Base-by-base conservation (phyloP, 2,888 invertebrate genomes). In the Lochmaea capreae region DNA sequence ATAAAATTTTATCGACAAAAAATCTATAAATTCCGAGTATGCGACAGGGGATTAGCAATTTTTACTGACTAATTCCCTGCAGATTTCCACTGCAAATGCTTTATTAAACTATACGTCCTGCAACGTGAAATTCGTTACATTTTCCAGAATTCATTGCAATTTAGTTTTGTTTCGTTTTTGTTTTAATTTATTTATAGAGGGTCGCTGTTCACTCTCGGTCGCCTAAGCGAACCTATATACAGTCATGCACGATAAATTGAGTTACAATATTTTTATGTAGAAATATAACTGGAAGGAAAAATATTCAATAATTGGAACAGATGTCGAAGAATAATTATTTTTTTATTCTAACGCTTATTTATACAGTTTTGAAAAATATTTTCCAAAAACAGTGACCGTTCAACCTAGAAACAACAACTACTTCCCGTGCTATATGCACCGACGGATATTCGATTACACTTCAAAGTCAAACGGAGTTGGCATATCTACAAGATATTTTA, bases 1-100 rank as follows among this genome's bases (percentile, higher is more conserved):
- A 65, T 71, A 16, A 14, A 65, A 57, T 71, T 71, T 71, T 71
- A 71, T 65, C 71, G 49, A 46, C 16, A 18, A 66, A 71, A 61
- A 69, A 61, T 71, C 71, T 71, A 76, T 78, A 78, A 78, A 78
- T 78, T 78, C 43, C 22, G 67, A 54, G 71, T 16, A 75, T 65
- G 73, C 76, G 77, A 75, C 78, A 72, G 54, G 67, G 73, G 76
- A 78, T 77, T 78, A 78, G 70, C 75, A 73, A 76, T 77, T 78
- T 78, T 78, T 74, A 78, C 73, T 75, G 77, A 73, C 69, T 76
- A 77, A 78, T 78, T 75, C 76, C 76, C 77, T 67, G 72, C 78
- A 78, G 78, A 76, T 73, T 78, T 76, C 71, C 73, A 72, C 71
- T 73, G 72, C 77, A 77, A 78, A 78, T 78, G 77, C 75, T 78